Conservation (phyloP, 2,113 vertebrate species). For the Mystacornis crossleyi region DNA sequence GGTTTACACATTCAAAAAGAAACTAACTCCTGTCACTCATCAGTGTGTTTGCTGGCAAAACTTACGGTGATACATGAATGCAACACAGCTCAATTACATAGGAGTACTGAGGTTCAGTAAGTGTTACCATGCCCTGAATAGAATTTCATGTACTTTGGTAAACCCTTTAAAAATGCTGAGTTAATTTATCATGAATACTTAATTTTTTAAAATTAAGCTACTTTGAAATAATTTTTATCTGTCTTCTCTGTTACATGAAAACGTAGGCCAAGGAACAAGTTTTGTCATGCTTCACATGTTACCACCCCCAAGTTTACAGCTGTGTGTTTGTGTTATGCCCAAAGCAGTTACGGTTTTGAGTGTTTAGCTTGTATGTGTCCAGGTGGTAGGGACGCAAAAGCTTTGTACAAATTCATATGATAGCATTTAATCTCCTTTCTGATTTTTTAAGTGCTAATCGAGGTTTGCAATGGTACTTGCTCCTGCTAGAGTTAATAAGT, state of each 20-base stretch:
- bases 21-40: not conserved
- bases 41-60: not conserved
- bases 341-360: not conserved
- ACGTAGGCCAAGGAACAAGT: not conserved
- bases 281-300: not conserved
- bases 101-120: not conserved
- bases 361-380: not conserved
- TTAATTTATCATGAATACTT: not conserved
- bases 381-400: not conserved
- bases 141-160: not conserved
- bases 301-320: not conserved
- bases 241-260: not conserved
- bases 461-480: not conserved
- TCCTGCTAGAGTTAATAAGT: not conserved
- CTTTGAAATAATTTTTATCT: not conserved
- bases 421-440: not conserved
- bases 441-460: not conserved
- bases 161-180: not conserved
- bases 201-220: not conserved
- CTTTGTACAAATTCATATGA: not conserved
- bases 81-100: not conserved
- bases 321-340: not conserved
- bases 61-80: not conserved
- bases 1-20: not conserved
- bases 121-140: not conserved